A percentile compares a stretch with the other conserved stretches of the same genome.
Evolutionary conservation across 2,797 vertebrate genomes (phyloP).

Genomic region (Lates japonicus): DNA sequence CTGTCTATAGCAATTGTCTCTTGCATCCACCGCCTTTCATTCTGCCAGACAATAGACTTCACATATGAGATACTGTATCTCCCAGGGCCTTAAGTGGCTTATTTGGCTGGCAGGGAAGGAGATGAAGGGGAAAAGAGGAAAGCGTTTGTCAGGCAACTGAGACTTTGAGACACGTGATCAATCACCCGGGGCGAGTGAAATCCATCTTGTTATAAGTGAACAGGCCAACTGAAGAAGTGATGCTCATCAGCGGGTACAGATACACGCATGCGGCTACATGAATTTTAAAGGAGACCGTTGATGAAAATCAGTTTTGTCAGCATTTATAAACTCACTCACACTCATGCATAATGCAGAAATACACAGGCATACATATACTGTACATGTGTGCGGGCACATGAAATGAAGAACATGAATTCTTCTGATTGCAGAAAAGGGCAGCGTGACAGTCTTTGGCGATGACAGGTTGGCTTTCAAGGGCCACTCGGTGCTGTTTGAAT

Average conservation of each 20-base stretch:
- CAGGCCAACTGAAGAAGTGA: conserved; percentile 23
- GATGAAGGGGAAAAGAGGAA: conserved; percentile 54
- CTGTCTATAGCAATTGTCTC: conserved; percentile 72
- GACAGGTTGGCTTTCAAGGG: conserved; percentile 80
- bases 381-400: not conserved
- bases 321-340: not conserved
- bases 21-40: conserved; percentile 54
- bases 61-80: conserved; percentile 65
- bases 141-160: conserved; percentile 54
- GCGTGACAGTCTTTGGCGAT: conserved; percentile 80
- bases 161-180: conserved; percentile 62
- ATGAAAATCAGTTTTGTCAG: conserved; percentile 9
- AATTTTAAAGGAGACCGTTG: conserved; percentile 16
- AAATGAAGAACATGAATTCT: not conserved
- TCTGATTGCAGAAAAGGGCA: conserved; percentile 87
- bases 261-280: not conserved
- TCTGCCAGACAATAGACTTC: conserved; percentile 65
- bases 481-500: conserved; percentile 83
- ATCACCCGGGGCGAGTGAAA: conserved; percentile 56
- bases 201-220: conserved; percentile 45
- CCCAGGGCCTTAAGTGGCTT: conserved; percentile 60
- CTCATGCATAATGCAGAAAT: not conserved
- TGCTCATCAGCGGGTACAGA: conserved; percentile 23
- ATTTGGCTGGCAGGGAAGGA: conserved; percentile 59
- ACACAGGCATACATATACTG: not conserved